Evolutionary conservation across 2,113 vertebrate species (phyloP), one percentile per base, ranked within the genome.

Genomic region (Brachypodius melanocephalos): DNA sequence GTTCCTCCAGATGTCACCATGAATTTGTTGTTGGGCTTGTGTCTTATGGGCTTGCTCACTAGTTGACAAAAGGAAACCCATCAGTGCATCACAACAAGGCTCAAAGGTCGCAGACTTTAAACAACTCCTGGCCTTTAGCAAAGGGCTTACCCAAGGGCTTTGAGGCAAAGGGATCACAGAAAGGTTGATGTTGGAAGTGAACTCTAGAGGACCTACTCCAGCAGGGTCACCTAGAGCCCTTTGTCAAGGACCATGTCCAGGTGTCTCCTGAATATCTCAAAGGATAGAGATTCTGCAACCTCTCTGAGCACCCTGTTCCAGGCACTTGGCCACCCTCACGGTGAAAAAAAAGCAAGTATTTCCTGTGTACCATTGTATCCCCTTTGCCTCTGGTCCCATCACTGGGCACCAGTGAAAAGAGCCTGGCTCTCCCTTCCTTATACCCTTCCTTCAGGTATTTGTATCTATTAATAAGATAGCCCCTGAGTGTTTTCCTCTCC

Each of bases 1-100:
- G 49, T 97, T 95, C 76, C 90, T 58, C 73, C 87, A 62, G 87
- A 89, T 12, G 68, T 40, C 24, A 17, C 90, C 96, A 93, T 88
- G 5, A 94, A 80, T 81, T 97, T 98, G 92, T 61, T 97, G 91
- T 67, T 90, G 65, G 78, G 42, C 57, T 98, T 98, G 74, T 96
- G 68, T 74, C 94, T 97, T 11, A 34, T 3, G 0, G 57, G 28
- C 67, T 97, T 98, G 78, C 89, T 95, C 75, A 96, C 98, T 98
- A 52, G 24, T 42, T 14, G 43, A 82, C 19, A 74, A 45, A 62
- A 86, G 31, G 4, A 59, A 84, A 54, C 9, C 32, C 9, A 40
- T 17, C 63, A 71, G 24, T 1, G 6, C 17, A 14, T 26, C 29
- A 54, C 1, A 0, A 22, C 36, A 69, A 34, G 6, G 32, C 32